Percentiles rank a stretch among this genome's conserved stretches.
Evolutionary conservation across 2,113 vertebrate species (phyloP).

Genomic region (Sprattus sprattus): DNA sequence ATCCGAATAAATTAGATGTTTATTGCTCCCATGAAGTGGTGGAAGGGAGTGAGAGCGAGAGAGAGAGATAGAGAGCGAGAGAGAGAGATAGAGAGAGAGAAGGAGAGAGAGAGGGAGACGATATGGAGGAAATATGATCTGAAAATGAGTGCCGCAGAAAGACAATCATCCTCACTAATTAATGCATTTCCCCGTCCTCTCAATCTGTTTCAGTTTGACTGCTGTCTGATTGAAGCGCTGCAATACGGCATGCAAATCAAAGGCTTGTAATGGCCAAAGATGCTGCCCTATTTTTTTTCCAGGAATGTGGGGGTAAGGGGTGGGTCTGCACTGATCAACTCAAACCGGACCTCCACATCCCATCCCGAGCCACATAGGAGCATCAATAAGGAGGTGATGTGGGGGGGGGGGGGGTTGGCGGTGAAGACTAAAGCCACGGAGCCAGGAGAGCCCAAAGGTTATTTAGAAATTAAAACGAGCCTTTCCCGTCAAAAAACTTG

Average conservation of each 20-base stretch:
- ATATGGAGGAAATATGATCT: slow-evolving; percentile 43
- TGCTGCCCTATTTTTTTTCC: slow-evolving; percentile 15
- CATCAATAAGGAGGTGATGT: slow-evolving; percentile 18
- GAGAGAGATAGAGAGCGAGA: slow-evolving; percentile 14
- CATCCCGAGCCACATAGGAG: not conserved
- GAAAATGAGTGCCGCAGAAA: slow-evolving; percentile 36
- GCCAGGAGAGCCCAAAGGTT: slow-evolving; percentile 58
- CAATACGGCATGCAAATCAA: slow-evolving; percentile 51
- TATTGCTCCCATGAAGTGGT: slow-evolving; percentile 38
- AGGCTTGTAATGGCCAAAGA: slow-evolving; percentile 41
- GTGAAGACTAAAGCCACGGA: slow-evolving; percentile 30
- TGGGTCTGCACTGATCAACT: slow-evolving; percentile 1
- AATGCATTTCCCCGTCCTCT: slow-evolving; percentile 42
- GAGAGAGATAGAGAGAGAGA: not conserved
- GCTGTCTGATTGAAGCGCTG: slow-evolving; percentile 48
- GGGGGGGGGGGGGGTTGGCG: slow-evolving; percentile 17
- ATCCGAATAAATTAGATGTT: slow-evolving; percentile 58
- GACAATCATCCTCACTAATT: slow-evolving; percentile 50
- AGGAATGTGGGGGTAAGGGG: not conserved
- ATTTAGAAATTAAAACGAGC: slow-evolving; percentile 74
- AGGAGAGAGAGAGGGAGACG: slow-evolving; percentile 14
- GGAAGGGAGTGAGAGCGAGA: slow-evolving; percentile 16
- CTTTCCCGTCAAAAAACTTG: slow-evolving; percentile 67
- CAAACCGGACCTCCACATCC: slow-evolving; percentile 7
- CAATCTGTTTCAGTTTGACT: slow-evolving; percentile 49